Conservation (phyloP, 2,888 invertebrate genomes). For the Ichneumon xanthorius region DNA sequence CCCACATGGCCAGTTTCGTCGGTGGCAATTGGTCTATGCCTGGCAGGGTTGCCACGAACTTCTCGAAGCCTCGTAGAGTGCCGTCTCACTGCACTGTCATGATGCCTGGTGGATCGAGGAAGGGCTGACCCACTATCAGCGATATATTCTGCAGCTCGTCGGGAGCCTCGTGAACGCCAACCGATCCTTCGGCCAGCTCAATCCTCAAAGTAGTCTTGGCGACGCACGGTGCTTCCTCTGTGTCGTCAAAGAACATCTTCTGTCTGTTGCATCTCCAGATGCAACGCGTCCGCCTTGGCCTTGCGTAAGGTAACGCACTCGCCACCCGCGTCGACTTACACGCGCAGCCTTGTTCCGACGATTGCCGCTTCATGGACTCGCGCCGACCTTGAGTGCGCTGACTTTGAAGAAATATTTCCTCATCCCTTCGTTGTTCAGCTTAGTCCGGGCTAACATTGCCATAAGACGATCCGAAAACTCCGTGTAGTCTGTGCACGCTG, state of each 20-base stretch:
- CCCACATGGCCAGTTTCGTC: slow-evolving; percentile 32
- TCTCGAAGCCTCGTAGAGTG: too few relatives aligned
- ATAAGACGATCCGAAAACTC: background rate
- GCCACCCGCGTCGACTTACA: too few relatives aligned
- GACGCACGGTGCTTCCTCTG: too few relatives aligned
- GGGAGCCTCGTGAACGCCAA: too few relatives aligned
- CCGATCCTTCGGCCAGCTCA: too few relatives aligned
- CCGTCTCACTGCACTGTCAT: slow-evolving; percentile 47
- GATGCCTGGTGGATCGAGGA: slow-evolving; percentile 44
- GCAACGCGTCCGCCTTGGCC: too few relatives aligned
- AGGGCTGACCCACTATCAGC: slow-evolving; percentile 54
- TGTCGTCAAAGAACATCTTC: too few relatives aligned
- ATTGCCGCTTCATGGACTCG: too few relatives aligned
- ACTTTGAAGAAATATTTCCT: background rate
- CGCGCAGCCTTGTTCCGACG: too few relatives aligned
- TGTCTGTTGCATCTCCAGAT: background rate
- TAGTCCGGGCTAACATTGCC: background rate
- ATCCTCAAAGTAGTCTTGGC: too few relatives aligned
- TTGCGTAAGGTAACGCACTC: too few relatives aligned
- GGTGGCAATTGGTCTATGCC: slow-evolving; percentile 46
- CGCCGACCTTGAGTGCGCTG: too few relatives aligned
- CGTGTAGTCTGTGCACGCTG: background rate
- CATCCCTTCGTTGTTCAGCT: background rate
- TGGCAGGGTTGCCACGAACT: slow-evolving; percentile 39
- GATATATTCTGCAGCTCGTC: slow-evolving; percentile 30